These are phyloP conservation scores for Micrasema minimum DNA, from an alignment of 1,140 invertebrate species.

Conservation along the genomic window DNA sequence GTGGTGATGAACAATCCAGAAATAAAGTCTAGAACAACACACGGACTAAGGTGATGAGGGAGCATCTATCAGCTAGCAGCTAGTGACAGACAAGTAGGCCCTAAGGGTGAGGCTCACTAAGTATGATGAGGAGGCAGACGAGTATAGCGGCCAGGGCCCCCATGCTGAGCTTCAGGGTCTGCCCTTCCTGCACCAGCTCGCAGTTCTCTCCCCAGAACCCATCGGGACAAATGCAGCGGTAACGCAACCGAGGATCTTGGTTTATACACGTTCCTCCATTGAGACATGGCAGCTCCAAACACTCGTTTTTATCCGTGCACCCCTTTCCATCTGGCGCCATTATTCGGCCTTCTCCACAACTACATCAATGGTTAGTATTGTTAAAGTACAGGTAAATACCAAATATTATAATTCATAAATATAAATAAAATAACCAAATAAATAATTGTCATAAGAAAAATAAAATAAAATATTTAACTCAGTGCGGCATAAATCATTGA, in stretches of 20 bases:
- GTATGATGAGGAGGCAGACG: constrained; percentile 92
- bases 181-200: constrained; percentile 91
- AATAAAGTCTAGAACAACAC: constrained; percentile 14
- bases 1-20: too few species aligned
- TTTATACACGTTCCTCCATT: constrained; percentile 92
- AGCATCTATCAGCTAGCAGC: not conserved
- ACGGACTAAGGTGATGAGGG: constrained; percentile 13
- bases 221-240: constrained; percentile 86
- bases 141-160: constrained; percentile 92
- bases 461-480: constrained; percentile 25
- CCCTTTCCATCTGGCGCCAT: constrained; percentile 89
- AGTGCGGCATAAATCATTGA: constrained; percentile 4
- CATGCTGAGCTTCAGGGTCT: constrained; percentile 92
- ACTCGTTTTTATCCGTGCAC: constrained; percentile 94
- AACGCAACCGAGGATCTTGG: constrained; percentile 84
- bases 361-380: constrained; percentile 59
- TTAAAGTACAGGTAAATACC: constrained; percentile 33
- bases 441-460: constrained; percentile 8
- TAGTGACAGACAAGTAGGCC: too few species aligned
- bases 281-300: constrained; percentile 89
- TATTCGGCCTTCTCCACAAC: constrained; percentile 91
- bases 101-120: constrained; percentile 76
- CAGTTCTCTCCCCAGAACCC: constrained; percentile 95
- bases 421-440: constrained; percentile 12
- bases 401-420: constrained; percentile 1